Conservation (phyloP, 1,140 invertebrate genomes). For the Euura saliciscinereae region DNA sequence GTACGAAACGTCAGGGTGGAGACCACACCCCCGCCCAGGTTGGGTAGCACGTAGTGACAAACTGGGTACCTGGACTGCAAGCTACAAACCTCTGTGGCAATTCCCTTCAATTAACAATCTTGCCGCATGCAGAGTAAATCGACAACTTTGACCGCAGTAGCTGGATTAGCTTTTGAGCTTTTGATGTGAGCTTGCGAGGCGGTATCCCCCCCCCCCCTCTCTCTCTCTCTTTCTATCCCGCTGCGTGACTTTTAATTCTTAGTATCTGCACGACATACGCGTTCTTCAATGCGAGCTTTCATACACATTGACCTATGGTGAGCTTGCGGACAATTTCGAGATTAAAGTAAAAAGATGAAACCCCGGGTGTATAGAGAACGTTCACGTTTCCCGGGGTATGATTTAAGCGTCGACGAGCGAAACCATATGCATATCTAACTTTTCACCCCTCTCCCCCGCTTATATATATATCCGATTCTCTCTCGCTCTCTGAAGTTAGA, state of each 20-base stretch:
- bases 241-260: too few species aligned
- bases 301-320: too few species aligned
- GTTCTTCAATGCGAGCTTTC: too few species aligned
- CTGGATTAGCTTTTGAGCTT: too few species aligned
- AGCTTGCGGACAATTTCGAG: slow-evolving; percentile 38
- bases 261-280: too few species aligned
- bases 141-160: not conserved
- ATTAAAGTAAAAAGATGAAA: slow-evolving; percentile 40
- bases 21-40: not conserved
- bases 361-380: slow-evolving; percentile 19
- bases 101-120: not conserved
- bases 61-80: not conserved
- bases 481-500: slow-evolving; percentile 21
- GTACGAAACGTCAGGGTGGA: too few species aligned
- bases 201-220: too few species aligned
- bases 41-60: not conserved
- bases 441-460: slow-evolving; percentile 32
- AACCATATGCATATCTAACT: slow-evolving; percentile 47
- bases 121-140: not conserved
- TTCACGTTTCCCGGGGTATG: not conserved
- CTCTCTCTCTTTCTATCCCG: too few species aligned
- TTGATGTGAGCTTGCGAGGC: too few species aligned
- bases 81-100: not conserved
- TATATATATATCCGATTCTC: not conserved
- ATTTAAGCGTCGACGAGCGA: slow-evolving; percentile 18